Base-by-base conservation (phyloP, 2,113 vertebrate genomes). In the Dromas ardeola region DNA sequence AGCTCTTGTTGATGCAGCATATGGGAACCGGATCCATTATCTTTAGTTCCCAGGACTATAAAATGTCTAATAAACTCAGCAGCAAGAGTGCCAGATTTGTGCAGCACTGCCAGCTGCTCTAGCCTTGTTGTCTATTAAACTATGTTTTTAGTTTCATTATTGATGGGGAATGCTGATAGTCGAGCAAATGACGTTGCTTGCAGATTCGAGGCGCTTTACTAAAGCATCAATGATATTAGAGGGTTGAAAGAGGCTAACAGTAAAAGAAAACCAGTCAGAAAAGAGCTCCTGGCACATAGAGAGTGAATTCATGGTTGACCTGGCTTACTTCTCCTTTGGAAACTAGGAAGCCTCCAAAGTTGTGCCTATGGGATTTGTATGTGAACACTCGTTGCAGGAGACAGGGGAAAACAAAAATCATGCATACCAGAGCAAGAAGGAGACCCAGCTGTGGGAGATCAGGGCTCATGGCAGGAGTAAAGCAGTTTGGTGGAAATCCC, bases 41-140 rank as follows among this genome's bases (percentile, higher is more conserved):
- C 96, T 97, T 96, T 97, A 94, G 92, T 94, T 97, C 97, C 96
- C 95, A 96, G 86, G 87, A 93, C 95, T 97, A 91, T 95, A 97
- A 97, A 96, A 97, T 27, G 81, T 89, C 96, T 96, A 97, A 97
- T 97, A 97, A 98, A 98, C 88, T 96, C 93, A 93, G 93, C 86
- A 95, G 89, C 53, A 76, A 89, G 90, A 78, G 76, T 85, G 90
- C 95, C 95, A 96, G 94, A 88, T 92, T 92, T 69, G 84, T 77
- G 86, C n/a, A 9, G 84, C 82, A 67, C 58, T 97, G 93, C 91
- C 97, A 97, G 96, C 96, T 98, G 97, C 97, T 92, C 62, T 72
- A 94, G 76, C 63, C 90, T 96, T 80, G 40, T 74, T 91, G 83
- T 23, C 62, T 96, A 90, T 94, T 95, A 94, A 97, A 88, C 92